Evolutionary conservation across 2,113 vertebrate species (phyloP), one percentile per base, ranked within the genome.

Genomic region (Tor tambroides): DNA sequence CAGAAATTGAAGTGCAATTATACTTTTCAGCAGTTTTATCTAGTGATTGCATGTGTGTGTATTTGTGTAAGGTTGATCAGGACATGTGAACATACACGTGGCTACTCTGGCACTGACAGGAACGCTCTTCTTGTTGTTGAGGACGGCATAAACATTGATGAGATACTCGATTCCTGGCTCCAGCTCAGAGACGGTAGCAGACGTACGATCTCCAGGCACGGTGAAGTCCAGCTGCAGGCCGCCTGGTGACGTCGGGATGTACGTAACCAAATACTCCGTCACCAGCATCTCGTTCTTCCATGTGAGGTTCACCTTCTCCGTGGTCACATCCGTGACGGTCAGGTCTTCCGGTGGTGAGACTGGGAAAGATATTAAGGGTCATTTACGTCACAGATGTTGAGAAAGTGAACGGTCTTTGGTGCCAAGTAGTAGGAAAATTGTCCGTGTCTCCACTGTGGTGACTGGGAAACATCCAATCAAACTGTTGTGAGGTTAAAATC

Each of bases 121-220:
- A 51, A 99, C 92, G 30, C 98, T 99, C 91, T 85, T 96, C 93
- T 96, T 96, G 92, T 98, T 96, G 91, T 95, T 97, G 6, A 99
- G 95, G 89, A 99, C 92, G 49, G 98, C 98, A 7, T 97, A 98
- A 35, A 99, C 98, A 0, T 94, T 97, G 91, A 99, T 97, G 0
- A 96, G 94, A 51, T 99, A 99, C 90, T 99, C 98, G 0, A 99
- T 94, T 0, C 98, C 98, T 0, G 98, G 98, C 89, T 99, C 98
- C 19, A 99, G 92, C 87, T 97, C 96, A 2, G 83, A 93, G 35
- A 99, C 94, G 21, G 94, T 97, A 87, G 97, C 92, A 0, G 94
- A 92, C 0, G 93, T 96, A 88, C 94, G 92, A 90, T 99, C 95
- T 74, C 98, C 98, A 1, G 97, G 93, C 30, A 99, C 97, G 0